Evolutionary conservation across 2,113 vertebrate species (phyloP).

Genomic region (Eira barbara): DNA sequence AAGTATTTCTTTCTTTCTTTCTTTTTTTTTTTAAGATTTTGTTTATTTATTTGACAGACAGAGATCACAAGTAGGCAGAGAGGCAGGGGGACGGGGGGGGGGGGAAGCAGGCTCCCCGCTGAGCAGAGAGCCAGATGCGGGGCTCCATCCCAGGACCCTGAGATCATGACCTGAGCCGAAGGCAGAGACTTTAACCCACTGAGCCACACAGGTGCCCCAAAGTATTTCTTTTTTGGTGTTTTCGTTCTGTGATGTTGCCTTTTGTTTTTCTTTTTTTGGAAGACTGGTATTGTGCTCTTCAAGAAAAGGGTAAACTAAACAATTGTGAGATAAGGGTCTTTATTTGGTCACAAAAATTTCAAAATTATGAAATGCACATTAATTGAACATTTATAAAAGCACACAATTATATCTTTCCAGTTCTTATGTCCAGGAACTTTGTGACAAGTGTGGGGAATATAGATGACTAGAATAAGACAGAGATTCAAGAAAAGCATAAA

Average conservation of each 20-base stretch:
- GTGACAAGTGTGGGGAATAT: not conserved
- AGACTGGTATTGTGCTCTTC: not conserved
- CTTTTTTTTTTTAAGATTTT: not conserved
- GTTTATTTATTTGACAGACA: no score
- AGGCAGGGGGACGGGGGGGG: no score
- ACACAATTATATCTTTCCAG: not conserved
- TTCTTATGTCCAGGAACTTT: not conserved
- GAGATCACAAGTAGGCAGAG: no score
- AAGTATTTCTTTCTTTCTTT: not conserved
- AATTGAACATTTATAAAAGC: not conserved
- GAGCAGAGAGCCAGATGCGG: no score
- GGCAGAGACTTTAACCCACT: no score
- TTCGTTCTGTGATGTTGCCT: not conserved
- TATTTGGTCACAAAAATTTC: conserved; percentile 7
- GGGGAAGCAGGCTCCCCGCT: no score
- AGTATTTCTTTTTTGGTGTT: not conserved
- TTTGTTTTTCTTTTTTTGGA: not conserved
- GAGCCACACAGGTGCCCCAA: not conserved
- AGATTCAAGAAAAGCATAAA: not conserved
- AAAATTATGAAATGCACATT: not conserved
- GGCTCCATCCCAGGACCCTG: no score
- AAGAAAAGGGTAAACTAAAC: not conserved
- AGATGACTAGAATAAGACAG: not conserved
- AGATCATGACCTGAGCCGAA: no score
- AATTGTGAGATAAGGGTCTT: not conserved